Conservation (phyloP, 1,140 invertebrate species). For the Acromyrmex heyeri region DNA sequence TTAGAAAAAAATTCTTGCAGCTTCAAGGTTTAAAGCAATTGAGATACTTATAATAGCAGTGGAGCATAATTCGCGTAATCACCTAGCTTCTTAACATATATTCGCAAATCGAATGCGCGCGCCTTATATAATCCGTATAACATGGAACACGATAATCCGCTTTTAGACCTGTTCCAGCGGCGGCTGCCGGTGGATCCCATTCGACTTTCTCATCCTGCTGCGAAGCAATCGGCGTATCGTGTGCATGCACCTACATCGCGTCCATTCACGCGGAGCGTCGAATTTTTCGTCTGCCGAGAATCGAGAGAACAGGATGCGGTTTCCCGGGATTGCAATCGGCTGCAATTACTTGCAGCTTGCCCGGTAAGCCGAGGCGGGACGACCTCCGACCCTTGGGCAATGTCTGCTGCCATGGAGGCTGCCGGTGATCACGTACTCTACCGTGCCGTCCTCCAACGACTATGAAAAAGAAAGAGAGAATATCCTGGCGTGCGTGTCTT, state of each 20-base stretch:
- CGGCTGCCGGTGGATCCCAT: conserved; percentile 6
- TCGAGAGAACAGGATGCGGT: conserved; percentile 74
- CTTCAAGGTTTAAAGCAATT: conserved; percentile 4
- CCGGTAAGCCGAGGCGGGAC: conserved; percentile 82
- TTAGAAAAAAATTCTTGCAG: not conserved
- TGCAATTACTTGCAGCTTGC: conserved; percentile 82
- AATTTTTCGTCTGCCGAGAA: conserved; percentile 69
- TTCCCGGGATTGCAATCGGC: conserved; percentile 79
- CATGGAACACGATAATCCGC: conserved; percentile 52
- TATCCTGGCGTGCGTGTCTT: conserved; percentile 56
- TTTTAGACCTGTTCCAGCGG: conserved; percentile 47
- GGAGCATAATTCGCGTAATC: conserved; percentile 36
- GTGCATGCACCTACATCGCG: conserved; percentile 50
- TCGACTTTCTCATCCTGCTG: conserved; percentile 64
- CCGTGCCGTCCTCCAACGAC: conserved; percentile 74
- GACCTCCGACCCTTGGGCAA: conserved; percentile 80
- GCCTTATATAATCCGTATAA: conserved; percentile 50
- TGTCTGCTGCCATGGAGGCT: conserved; percentile 80
- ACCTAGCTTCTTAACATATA: conserved; percentile 32
- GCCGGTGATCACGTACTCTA: conserved; percentile 83
- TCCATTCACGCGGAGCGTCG: conserved; percentile 66
- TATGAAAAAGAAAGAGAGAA: conserved; percentile 36
- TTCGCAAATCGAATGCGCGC: conserved; percentile 44
- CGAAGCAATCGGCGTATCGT: conserved; percentile 52
- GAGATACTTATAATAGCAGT: not conserved